Evolutionary conservation across 1,140 invertebrate species (phyloP).

Genomic region (Whitmania pigra): DNA sequence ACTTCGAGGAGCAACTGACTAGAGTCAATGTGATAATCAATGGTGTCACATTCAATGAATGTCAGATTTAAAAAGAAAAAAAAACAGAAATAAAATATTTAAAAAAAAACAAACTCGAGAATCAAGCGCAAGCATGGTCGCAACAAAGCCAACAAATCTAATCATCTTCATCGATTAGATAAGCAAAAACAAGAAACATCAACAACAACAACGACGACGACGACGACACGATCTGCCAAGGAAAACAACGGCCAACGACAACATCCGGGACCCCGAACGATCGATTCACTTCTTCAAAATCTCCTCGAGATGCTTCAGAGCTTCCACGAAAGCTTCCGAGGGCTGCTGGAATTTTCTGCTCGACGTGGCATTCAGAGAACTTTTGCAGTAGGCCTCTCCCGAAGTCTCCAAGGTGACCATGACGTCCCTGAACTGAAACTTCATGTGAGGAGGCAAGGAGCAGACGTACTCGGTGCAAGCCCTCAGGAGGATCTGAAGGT

Average conservation of each 20-base stretch:
- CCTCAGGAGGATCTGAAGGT: conserved; percentile 36
- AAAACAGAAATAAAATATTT: too few relatives aligned
- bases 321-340: neutral
- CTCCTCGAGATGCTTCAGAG: neutral
- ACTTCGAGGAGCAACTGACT: too few relatives aligned
- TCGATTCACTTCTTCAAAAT: neutral
- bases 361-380: conserved; percentile 50
- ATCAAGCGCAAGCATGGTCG: too few relatives aligned
- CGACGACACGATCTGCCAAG: too few relatives aligned
- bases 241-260: conserved; percentile 13
- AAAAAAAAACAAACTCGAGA: too few relatives aligned
- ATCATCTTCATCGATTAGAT: too few relatives aligned
- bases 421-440: conserved; percentile 76
- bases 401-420: conserved; percentile 66
- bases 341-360: conserved; percentile 8
- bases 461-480: conserved; percentile 38
- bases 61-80: too few relatives aligned
- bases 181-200: too few relatives aligned
- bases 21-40: too few relatives aligned
- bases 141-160: too few relatives aligned
- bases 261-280: neutral
- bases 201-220: too few relatives aligned
- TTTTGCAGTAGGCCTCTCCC: conserved; percentile 58
- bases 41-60: too few relatives aligned
- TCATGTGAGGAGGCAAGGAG: conserved; percentile 61